Conservation (phyloP, 2,113 vertebrate genomes). For the Zeus faber region DNA sequence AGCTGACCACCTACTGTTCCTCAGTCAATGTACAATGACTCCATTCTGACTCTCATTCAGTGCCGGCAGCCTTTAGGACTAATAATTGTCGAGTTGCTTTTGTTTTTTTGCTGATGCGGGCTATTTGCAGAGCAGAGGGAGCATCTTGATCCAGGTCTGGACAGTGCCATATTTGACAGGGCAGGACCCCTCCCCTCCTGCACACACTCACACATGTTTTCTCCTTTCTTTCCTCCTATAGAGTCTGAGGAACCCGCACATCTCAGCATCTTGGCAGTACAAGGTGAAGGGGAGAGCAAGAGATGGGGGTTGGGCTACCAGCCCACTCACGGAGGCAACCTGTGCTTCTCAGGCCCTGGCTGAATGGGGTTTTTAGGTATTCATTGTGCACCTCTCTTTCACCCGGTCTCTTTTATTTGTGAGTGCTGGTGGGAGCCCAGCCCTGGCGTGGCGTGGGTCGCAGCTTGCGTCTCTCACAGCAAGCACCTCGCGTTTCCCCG, state of each 20-base stretch:
- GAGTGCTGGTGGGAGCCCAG: slow-evolving; percentile 10
- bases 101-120: slow-evolving; percentile 73
- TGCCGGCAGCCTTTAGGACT: slow-evolving; percentile 49
- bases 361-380: slow-evolving; percentile 69
- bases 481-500: slow-evolving; percentile 34
- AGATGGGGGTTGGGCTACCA: slow-evolving; percentile 17
- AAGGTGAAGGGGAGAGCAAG: slow-evolving; percentile 55
- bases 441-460: slow-evolving; percentile 63
- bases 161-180: slow-evolving; percentile 63
- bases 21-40: slow-evolving; percentile 66
- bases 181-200: slow-evolving; percentile 26
- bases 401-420: neutral
- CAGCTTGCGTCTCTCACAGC: slow-evolving; percentile 56
- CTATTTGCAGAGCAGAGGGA: slow-evolving; percentile 63
- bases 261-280: slow-evolving; percentile 67
- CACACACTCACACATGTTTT: neutral
- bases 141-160: slow-evolving; percentile 63
- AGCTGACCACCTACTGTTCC: slow-evolving; percentile 51
- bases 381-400: slow-evolving; percentile 60
- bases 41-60: slow-evolving; percentile 63
- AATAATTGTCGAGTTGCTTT: slow-evolving; percentile 61
- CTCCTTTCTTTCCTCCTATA: too few species aligned
- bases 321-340: slow-evolving; percentile 51
- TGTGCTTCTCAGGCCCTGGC: slow-evolving; percentile 59
- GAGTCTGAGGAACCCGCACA: slow-evolving; percentile 56